Evolutionary conservation across 2,113 vertebrate genomes (phyloP).

Genomic region (Lonchura striata): DNA sequence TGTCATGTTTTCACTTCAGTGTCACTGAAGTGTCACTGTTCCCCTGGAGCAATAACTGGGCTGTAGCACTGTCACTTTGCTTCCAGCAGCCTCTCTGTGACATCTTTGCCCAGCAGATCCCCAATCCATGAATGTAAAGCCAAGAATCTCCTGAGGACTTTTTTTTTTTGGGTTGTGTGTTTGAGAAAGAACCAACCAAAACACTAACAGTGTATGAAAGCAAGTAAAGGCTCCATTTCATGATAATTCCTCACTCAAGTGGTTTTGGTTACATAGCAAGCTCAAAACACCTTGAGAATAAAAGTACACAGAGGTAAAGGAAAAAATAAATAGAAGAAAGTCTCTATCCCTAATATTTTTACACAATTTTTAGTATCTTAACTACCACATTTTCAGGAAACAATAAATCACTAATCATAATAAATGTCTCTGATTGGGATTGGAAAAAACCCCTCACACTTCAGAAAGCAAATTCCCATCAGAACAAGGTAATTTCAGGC

Average conservation of each 20-base stretch:
- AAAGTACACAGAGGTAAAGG: neutral
- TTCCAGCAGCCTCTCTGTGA: neutral
- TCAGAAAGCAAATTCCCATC: neutral
- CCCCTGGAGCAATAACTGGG: neutral
- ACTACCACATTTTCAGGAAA: neutral
- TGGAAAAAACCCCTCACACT: neutral
- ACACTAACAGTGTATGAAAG: neutral
- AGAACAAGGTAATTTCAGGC: neutral
- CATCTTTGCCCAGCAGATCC: neutral
- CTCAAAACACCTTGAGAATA: neutral
- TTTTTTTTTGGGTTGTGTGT: neutral
- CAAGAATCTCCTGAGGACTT: neutral
- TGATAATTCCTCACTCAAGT: neutral
- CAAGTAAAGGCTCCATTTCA: neutral
- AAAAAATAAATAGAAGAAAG: neutral
- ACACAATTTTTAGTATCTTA: neutral
- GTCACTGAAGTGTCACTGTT: neutral
- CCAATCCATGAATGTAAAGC: accelerated
- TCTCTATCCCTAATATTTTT: neutral
- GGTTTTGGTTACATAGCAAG: neutral
- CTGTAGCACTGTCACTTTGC: neutral
- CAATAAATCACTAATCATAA: neutral
- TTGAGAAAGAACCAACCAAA: neutral
- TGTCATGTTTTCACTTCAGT: neutral
- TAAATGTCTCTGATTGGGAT: neutral